Percentiles rank a stretch among this genome's conserved stretches.
phyloP scores from a whole-genome alignment of 53 echinoderm and acorn worm species.

The Mesocentrotus franciscanus region DNA sequence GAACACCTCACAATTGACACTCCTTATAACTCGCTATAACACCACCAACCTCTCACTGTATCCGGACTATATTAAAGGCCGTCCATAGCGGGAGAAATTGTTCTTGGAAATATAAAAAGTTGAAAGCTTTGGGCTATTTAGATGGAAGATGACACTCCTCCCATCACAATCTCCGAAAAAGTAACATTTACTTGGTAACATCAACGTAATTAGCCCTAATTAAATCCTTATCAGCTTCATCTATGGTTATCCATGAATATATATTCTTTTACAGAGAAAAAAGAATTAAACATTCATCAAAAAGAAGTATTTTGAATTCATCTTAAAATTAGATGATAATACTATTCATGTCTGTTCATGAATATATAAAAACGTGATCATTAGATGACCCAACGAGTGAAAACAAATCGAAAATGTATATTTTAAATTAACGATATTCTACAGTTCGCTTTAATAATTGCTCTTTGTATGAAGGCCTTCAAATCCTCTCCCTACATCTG shows the following conservation, averaged over 20 bases:
- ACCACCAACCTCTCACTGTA: constrained; percentile 24
- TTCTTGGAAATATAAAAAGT: background rate
- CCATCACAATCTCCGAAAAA: no score
- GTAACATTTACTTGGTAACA: no score
- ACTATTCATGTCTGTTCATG: background rate
- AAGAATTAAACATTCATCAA: background rate
- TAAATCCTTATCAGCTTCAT: no score
- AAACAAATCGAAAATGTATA: background rate
- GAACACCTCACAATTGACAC: constrained; percentile 22
- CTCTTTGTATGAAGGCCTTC: constrained; percentile 17
- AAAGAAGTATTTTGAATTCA: background rate
- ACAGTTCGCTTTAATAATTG: background rate
- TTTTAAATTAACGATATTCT: background rate
- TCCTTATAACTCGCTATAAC: constrained; percentile 6
- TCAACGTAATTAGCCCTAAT: no score
- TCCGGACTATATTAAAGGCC: constrained; percentile 32
- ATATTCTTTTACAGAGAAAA: no score
- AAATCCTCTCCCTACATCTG: constrained; percentile 28
- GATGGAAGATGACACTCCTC: no score
- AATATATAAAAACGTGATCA: background rate
- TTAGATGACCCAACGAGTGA: background rate
- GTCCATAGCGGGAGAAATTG: background rate
- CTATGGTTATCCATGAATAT: no score
- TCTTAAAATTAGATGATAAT: background rate
- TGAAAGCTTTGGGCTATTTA: no score